Conservation (phyloP, 2,113 vertebrate genomes). For the Corvus moneduloides region DNA sequence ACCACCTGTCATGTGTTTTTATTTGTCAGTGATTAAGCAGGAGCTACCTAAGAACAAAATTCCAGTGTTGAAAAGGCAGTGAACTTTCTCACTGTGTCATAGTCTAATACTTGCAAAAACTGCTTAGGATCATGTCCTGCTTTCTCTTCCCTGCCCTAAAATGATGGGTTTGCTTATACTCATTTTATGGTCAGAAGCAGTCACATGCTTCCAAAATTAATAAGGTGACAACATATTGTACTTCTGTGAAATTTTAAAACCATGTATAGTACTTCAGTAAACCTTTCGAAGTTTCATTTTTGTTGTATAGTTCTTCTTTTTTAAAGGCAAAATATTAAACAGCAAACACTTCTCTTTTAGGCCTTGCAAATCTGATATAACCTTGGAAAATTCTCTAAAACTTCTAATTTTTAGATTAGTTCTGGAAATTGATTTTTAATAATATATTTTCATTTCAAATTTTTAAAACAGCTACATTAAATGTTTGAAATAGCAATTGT, state of each 20-base stretch:
- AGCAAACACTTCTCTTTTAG: not conserved
- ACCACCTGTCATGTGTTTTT: not conserved
- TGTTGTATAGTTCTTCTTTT: not conserved
- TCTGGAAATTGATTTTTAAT: not conserved
- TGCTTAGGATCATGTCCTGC: not conserved
- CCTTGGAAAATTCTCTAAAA: not conserved
- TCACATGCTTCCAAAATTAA: not conserved
- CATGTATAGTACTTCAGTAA: not conserved
- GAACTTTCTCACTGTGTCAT: not conserved
- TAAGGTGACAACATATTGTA: not conserved
- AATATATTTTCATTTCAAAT: not conserved
- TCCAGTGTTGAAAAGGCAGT: not conserved
- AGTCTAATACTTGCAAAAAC: not conserved
- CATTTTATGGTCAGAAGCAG: not conserved
- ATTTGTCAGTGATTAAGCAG: not conserved
- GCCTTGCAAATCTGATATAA: not conserved
- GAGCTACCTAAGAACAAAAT: not conserved
- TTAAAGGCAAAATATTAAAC: not conserved
- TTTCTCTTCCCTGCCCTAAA: not conserved
- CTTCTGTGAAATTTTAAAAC: not conserved
- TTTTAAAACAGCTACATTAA: not conserved
- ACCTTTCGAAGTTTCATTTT: not conserved
- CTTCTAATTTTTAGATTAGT: not conserved
- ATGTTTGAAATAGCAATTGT: not conserved
- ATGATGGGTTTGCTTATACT: not conserved